Percentiles rank a stretch among this genome's conserved stretches.
These are phyloP conservation scores for Eulemur mongoz DNA, from an alignment of 2,797 vertebrate genomes.

Conservation along the genomic window DNA sequence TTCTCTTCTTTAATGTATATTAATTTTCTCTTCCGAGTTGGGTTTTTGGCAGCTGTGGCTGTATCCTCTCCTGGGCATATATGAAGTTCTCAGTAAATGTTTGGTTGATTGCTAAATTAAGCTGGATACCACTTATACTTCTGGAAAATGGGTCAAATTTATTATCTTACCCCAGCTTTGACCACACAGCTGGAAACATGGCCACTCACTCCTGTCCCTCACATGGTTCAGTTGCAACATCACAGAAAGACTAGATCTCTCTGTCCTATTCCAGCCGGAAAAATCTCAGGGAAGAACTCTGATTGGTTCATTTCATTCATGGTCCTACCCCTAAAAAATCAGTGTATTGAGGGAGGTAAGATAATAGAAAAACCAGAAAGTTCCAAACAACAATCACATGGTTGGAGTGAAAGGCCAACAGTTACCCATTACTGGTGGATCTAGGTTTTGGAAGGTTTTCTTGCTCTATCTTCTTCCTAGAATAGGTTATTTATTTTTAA, in stretches of 20 bases:
- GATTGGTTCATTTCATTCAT: not conserved
- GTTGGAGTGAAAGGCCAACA: not conserved
- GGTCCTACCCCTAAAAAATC: not conserved
- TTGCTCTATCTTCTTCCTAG: not conserved
- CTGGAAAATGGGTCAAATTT: not conserved
- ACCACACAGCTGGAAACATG: not conserved
- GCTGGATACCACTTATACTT: not conserved
- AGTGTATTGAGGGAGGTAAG: not conserved
- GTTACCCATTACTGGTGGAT: not conserved
- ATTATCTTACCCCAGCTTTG: not conserved
- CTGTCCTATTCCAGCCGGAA: not conserved
- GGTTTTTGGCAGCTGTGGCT: not conserved
- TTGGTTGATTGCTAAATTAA: not conserved
- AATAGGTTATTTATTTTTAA: slow-evolving; percentile 11
- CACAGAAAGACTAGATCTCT: not conserved
- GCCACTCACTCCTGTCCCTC: not conserved
- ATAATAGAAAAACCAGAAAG: not conserved
- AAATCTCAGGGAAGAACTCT: not conserved
- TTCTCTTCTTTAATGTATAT: not conserved
- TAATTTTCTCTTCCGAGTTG: slow-evolving; percentile 27
- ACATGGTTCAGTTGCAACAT: not conserved
- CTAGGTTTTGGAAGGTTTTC: not conserved
- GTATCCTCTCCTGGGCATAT: not conserved
- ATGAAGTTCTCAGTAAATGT: not conserved
- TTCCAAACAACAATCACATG: not conserved